Base-by-base conservation (phyloP, 2,888 invertebrate species). In the Pardosa pseudoannulata region DNA sequence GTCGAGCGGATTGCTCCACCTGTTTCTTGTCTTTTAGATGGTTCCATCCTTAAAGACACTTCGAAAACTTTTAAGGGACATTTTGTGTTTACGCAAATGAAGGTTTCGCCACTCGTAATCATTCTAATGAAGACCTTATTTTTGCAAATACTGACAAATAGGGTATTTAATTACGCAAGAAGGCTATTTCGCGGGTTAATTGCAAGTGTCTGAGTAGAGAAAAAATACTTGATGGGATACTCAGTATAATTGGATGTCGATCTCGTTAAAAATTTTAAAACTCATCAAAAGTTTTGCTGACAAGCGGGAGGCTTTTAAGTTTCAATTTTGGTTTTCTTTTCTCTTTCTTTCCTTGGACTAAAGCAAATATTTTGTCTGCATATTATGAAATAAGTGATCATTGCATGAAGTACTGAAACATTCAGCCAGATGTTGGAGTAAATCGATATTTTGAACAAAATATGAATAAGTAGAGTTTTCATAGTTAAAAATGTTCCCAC, bases 1-100 rank as follows among this genome's bases (percentile, higher is more conserved):
- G 5, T 50, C 31, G 28, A 81, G 67, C 28, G 23, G 78, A 13
- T 19, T 31, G 73, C 78, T 16, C 83, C 83, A 73, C 83, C 83
- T 73, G 78, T 73, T 85, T 78, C 83, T 85, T 85, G 83, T 85
- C 78, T 50, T 28, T 41, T 29, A 46, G 50, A 74, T 50, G 23
- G 36, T 39, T 27, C 16, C 19, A 31, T 11, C 3, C 36, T 36
- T 74, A 64, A 74, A 74, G 74, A 56, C 39, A 39, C 36, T 39
- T 74, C 13, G 70, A 71, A 68, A 68, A 74, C 72, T 85, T 85
- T 85, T 78, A 85, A 83, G 32, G 65, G 65, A 50, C 70, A 65
- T 62, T 39, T 74, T 36, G 28, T 29, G 31, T 32, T 64, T 64
- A 64, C 32, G 62, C 31, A 74, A 74, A 56, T 62, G 62, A 56